phyloP scores from a whole-genome alignment of 2,888 invertebrate genomes.

The Diarsia dahlii region DNA sequence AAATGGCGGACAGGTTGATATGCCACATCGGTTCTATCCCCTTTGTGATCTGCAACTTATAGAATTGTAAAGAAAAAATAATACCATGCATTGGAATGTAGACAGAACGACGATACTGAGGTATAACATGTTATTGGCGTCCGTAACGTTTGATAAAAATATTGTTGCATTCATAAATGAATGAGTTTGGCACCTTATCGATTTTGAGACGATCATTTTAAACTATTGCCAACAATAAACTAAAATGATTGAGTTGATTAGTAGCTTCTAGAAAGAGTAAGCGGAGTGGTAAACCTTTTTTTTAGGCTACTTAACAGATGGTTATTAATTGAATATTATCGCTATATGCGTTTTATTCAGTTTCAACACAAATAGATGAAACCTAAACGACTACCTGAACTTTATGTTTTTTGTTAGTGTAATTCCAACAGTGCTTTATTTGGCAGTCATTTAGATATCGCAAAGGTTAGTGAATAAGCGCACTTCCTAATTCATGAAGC shows the following conservation, averaged over 20 bases:
- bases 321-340: conserved; percentile 13
- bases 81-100: conserved; percentile 69
- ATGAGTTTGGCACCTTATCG: conserved; percentile 56
- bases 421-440: not conserved
- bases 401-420: not conserved
- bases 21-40: too few species aligned
- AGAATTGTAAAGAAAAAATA: conserved; percentile 52
- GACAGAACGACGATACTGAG: conserved; percentile 52
- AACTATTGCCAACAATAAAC: not conserved
- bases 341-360: not conserved
- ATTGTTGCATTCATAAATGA: not conserved
- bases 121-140: conserved; percentile 38
- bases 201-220: conserved; percentile 7
- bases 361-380: not conserved
- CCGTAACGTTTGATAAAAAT: not conserved
- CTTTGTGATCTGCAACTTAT: conserved; percentile 4
- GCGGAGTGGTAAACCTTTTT: not conserved
- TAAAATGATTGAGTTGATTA: not conserved
- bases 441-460: not conserved
- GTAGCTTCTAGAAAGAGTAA: not conserved
- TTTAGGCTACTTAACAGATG: too few species aligned
- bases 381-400: not conserved
- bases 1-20: too few species aligned
- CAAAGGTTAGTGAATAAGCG: not conserved
- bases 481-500: conserved; percentile 4